Evolutionary conservation across 2,888 invertebrate genomes (phyloP).

Genomic region (Eulithis prunata): DNA sequence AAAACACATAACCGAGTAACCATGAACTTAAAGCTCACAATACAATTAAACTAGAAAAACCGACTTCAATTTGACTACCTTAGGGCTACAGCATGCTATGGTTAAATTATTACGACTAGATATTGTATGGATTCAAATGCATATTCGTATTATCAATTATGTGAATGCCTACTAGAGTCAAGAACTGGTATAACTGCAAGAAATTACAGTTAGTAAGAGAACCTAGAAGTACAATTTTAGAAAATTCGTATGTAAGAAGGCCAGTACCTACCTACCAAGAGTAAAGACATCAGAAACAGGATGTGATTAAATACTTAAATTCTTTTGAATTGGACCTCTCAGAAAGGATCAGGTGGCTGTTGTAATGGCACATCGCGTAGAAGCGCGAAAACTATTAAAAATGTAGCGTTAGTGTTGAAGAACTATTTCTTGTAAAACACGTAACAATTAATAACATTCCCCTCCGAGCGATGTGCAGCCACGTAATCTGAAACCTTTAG

Average conservation of each 20-base stretch:
- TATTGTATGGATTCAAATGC: constrained; percentile 17
- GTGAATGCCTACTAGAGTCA: neutral
- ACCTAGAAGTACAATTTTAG: constrained; percentile 20
- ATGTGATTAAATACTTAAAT: constrained; percentile 36
- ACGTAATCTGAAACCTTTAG: constrained; percentile 1
- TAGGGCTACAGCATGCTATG: neutral
- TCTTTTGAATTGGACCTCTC: constrained; percentile 62
- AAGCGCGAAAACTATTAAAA: neutral
- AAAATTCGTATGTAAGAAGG: constrained; percentile 16
- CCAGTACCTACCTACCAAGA: neutral
- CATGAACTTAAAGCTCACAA: no score
- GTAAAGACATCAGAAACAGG: constrained; percentile 19
- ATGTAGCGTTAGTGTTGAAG: neutral
- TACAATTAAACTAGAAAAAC: no score
- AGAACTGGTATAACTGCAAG: neutral
- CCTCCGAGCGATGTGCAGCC: neutral
- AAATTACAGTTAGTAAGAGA: neutral
- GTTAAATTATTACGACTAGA: constrained; percentile 19
- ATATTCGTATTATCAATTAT: constrained; percentile 3
- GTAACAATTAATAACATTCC: neutral
- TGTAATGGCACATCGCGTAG: constrained; percentile 6
- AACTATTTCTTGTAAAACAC: no score
- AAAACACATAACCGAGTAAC: no score
- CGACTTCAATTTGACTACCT: no score
- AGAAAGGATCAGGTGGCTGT: constrained; percentile 39